Evolutionary conservation across 2,797 vertebrate genomes (phyloP).

Genomic region (Dromococcyx pavoninus): DNA sequence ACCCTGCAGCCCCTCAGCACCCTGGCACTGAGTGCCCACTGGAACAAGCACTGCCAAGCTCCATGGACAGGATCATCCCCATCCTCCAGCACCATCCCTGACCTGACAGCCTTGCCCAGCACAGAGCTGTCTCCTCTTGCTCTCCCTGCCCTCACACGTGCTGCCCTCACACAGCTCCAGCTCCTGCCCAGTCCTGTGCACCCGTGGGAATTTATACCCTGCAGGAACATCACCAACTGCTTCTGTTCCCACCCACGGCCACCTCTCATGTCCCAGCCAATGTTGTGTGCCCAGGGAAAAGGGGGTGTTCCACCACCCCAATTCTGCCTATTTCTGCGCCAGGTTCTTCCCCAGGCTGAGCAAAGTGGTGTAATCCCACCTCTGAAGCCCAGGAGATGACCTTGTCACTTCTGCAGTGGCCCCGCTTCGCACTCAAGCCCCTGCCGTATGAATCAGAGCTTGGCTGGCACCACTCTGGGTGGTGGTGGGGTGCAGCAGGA

Average conservation of each 20-base stretch:
- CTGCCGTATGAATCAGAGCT: fast-evolving
- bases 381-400: not conserved
- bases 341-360: not conserved
- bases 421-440: not conserved
- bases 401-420: not conserved
- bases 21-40: not conserved
- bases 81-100: fast-evolving
- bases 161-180: not conserved
- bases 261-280: fast-evolving
- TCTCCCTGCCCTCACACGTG: fast-evolving
- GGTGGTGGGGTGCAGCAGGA: too few relatives aligned
- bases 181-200: not conserved
- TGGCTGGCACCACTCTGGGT: not conserved
- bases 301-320: not conserved
- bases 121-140: not conserved
- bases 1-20: not conserved
- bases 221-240: fast-evolving
- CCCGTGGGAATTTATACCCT: not conserved
- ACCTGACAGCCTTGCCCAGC: not conserved
- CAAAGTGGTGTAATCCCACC: not conserved
- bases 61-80: fast-evolving
- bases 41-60: not conserved
- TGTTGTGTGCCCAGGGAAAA: not conserved
- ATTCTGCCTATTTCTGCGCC: not conserved
- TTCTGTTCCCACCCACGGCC: not conserved